Evolutionary conservation across 2,113 vertebrate genomes (phyloP), one percentile per base, ranked within the genome.

Genomic region (Pterophyllum scalare): DNA sequence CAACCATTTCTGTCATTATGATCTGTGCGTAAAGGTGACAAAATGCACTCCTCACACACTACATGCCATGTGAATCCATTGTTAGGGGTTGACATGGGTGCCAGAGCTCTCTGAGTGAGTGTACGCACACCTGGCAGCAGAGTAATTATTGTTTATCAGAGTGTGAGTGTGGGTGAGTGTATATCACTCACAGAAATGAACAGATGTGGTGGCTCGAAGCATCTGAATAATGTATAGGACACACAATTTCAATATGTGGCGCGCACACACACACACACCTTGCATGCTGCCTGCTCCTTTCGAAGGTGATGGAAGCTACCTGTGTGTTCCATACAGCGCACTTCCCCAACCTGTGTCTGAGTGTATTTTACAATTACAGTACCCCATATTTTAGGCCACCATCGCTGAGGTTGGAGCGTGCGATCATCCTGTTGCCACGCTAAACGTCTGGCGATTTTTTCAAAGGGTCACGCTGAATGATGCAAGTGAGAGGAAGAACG

Each of bases 181-280:
- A 57, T 17, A 10, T 62, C 6, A 40, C 81, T 80, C 77, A 75
- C 79, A 77, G 74, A 79, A 61, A 82, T 20, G 56, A 92, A 78
- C 90, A 92, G 90, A 90, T 92, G 92, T 86, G 86, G 82, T 7
- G 15, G 61, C 83, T 88, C 2, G 3, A 49, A 54, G 62, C 64
- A n/a, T 61, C 35, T 86, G 84, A 88, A 90, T 91, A 86, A 92
- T 91, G 87, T 77, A 92, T 88, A 35, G 49, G 78, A 77, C 59
- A 40, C 83, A 77, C 72, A 24, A 35, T 80, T 77, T 56, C 26
- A 58, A 52, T 31, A n/a, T 4, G 43, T n/a, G 49, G 59, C 54
- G 15, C 2, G 35, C 84, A 28, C 67, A 80, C 64, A 28, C 64
- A 52, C 49, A 20, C 49, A 65, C 58, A 64, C 13, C 35, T 57